phyloP scores from a whole-genome alignment of 1,140 invertebrate genomes.

The Trissolcus basalis region DNA sequence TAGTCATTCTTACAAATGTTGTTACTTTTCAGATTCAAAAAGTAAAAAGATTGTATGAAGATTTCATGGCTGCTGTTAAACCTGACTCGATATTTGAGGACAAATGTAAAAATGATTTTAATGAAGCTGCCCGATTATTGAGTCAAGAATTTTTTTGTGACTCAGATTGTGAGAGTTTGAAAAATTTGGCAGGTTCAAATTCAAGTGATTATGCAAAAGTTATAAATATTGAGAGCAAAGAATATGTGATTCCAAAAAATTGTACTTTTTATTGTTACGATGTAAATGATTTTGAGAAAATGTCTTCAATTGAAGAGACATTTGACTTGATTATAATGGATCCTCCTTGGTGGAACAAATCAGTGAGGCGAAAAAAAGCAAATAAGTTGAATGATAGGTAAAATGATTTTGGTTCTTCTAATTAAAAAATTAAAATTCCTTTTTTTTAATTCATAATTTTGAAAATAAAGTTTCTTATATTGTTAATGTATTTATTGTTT shows the following conservation, averaged over 20 bases:
- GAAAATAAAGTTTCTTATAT: conserved; percentile 12
- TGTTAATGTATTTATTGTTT: conserved; percentile 56
- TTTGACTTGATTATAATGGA: conserved; percentile 92
- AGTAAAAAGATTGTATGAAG: conserved; percentile 56
- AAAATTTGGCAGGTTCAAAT: conserved; percentile 68
- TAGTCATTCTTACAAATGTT: neutral
- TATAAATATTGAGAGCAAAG: conserved; percentile 62
- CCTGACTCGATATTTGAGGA: neutral
- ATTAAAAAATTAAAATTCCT: conserved; percentile 24
- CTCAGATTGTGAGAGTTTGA: conserved; percentile 35
- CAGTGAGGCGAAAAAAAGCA: conserved; percentile 86
- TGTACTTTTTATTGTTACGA: conserved; percentile 76
- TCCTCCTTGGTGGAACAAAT: conserved; percentile 96
- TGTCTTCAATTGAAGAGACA: conserved; percentile 63
- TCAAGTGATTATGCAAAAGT: conserved; percentile 42
- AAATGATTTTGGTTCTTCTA: conserved; percentile 22
- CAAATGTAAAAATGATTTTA: conserved; percentile 62
- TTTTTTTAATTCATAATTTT: conserved; percentile 19
- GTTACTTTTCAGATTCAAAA: conserved; percentile 55
- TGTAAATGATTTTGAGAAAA: conserved; percentile 67
- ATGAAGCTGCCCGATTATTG: conserved; percentile 64
- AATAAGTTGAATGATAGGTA: conserved; percentile 70
- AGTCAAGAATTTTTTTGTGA: conserved; percentile 66
- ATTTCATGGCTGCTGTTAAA: conserved; percentile 23
- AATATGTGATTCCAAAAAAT: conserved; percentile 71